These are phyloP conservation scores for Papilio xuthus DNA, from an alignment of 1,140 invertebrate genomes.

Conservation along the genomic window DNA sequence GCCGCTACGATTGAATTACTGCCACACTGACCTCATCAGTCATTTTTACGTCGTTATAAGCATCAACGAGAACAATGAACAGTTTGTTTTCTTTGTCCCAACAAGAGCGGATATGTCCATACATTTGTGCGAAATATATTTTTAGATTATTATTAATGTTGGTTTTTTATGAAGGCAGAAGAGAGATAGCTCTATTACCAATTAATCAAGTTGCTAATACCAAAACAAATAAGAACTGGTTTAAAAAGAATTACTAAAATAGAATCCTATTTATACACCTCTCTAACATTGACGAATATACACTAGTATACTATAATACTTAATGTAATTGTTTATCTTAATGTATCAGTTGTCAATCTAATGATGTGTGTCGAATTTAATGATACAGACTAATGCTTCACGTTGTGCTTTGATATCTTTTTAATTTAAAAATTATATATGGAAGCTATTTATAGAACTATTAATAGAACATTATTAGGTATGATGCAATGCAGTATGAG, in stretches of 20 bases:
- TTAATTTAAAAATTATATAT: slow-evolving; percentile 21
- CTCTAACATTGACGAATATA: background rate
- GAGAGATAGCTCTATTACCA: background rate
- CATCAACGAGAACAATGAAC: slow-evolving; percentile 51
- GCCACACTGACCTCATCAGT: slow-evolving; percentile 69
- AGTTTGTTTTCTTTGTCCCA: slow-evolving; percentile 52
- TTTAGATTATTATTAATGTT: background rate
- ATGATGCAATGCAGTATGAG: slow-evolving; percentile 21
- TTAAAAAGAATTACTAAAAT: no score
- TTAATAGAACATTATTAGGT: slow-evolving; percentile 26
- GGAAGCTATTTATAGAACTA: slow-evolving; percentile 5
- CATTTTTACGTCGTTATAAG: slow-evolving; percentile 59
- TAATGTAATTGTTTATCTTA: background rate
- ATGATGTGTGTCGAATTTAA: slow-evolving; percentile 8
- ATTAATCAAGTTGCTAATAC: background rate
- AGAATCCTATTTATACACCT: background rate
- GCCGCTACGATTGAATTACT: slow-evolving; percentile 62
- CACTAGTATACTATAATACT: background rate
- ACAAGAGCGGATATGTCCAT: slow-evolving; percentile 10
- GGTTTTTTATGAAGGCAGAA: background rate
- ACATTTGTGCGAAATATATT: slow-evolving; percentile 8
- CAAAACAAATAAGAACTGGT: background rate
- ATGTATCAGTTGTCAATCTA: slow-evolving; percentile 20
- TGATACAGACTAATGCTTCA: slow-evolving; percentile 22
- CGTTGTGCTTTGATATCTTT: slow-evolving; percentile 4